A percentile compares a stretch with the other conserved stretches of the same genome.
Evolutionary conservation across 2,113 vertebrate genomes (phyloP).

Genomic region (Cathartes aura): DNA sequence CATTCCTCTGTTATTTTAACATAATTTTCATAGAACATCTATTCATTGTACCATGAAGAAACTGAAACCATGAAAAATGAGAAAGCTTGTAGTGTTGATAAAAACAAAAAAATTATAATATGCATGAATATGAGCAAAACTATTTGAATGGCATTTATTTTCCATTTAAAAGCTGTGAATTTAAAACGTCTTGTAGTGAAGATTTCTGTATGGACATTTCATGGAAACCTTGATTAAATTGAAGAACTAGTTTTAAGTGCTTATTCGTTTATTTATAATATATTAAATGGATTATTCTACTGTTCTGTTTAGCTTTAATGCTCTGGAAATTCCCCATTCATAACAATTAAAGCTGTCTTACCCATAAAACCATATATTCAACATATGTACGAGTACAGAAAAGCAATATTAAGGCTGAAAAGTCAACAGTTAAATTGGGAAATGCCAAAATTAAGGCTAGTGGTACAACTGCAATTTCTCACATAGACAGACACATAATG

Average conservation of each 20-base stretch:
- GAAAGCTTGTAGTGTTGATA: neutral
- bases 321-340: neutral
- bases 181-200: neutral
- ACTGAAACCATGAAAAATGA: neutral
- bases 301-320: neutral
- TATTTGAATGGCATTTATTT: neutral
- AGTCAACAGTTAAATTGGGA: neutral
- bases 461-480: neutral
- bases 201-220: neutral
- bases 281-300: neutral
- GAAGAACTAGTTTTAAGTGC: neutral
- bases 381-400: neutral
- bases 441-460: neutral
- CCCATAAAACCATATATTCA: neutral
- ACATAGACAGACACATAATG: neutral
- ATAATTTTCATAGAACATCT: conserved; percentile 1
- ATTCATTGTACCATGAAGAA: conserved; percentile 23
- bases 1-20: neutral
- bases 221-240: neutral
- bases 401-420: neutral
- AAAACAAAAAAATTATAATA: neutral
- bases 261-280: neutral
- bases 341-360: neutral
- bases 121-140: neutral
- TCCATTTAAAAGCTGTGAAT: neutral